A percentile compares a stretch with the other conserved stretches of the same genome.
These are phyloP conservation scores for Harpegnathos saltator DNA, from an alignment of 1,140 invertebrate genomes.

Conservation along the genomic window DNA sequence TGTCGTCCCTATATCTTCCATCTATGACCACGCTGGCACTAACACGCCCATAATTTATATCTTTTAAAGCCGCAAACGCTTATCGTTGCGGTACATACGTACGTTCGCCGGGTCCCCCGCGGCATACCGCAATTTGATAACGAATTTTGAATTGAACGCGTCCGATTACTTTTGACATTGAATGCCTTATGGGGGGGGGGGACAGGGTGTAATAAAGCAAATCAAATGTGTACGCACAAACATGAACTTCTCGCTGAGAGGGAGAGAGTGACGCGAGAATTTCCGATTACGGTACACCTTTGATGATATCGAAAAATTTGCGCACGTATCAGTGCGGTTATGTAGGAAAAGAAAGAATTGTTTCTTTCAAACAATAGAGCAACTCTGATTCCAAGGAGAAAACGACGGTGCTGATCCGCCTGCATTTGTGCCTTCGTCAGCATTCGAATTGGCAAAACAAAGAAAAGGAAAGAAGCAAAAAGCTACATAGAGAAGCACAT, in stretches of 20 bases:
- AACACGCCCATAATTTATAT: slow-evolving; percentile 13
- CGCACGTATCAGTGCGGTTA: background rate
- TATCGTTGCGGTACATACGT: slow-evolving; percentile 1
- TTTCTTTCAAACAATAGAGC: background rate
- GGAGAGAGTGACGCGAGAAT: background rate
- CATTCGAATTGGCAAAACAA: background rate
- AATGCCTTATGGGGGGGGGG: too few relatives aligned
- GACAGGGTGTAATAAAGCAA: background rate
- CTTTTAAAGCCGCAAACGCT: slow-evolving; percentile 31
- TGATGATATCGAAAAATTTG: background rate
- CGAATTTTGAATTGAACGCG: background rate
- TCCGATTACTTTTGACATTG: background rate
- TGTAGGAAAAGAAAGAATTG: background rate
- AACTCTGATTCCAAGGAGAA: background rate
- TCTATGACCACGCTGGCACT: background rate
- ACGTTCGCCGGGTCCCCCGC: background rate
- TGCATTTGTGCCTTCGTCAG: too few relatives aligned
- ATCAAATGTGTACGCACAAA: too few relatives aligned
- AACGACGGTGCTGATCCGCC: background rate
- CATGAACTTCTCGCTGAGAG: too few relatives aligned
- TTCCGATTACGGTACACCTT: background rate
- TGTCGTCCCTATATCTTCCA: slow-evolving; percentile 61
- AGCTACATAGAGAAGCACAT: background rate
- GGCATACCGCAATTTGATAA: slow-evolving; percentile 4
- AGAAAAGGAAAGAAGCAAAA: too few relatives aligned